Conservation (phyloP, 2,888 invertebrate species). For the Ochlodes sylvanus region DNA sequence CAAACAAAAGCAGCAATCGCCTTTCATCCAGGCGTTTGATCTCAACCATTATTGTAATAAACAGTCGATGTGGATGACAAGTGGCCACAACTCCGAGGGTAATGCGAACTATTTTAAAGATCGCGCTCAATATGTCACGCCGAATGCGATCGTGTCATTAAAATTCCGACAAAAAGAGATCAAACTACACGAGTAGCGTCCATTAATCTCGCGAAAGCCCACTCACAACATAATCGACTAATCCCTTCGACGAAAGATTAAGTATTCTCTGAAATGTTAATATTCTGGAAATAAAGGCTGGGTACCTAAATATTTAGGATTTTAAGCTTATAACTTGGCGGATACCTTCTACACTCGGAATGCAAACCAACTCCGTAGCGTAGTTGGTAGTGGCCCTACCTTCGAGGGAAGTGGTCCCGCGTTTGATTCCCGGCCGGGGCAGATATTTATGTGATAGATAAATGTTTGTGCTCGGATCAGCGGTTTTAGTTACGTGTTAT, state of each 20-base stretch:
- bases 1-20: not conserved
- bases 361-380: too few species aligned
- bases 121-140: constrained; percentile 18
- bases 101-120: constrained; percentile 12
- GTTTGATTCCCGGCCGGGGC: too few species aligned
- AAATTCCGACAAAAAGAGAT: constrained; percentile 30
- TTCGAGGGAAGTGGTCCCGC: too few species aligned
- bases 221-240: constrained; percentile 31
- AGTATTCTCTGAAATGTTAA: not conserved
- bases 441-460: too few species aligned
- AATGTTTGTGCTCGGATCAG: too few species aligned
- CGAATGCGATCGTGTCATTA: constrained; percentile 18
- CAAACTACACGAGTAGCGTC: constrained; percentile 12
- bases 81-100: not conserved
- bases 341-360: too few species aligned
- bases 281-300: not conserved
- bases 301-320: not conserved
- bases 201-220: constrained; percentile 24
- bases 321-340: too few species aligned
- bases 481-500: too few species aligned
- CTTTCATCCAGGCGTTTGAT: constrained; percentile 4
- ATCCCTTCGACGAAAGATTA: constrained; percentile 34
- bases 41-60: constrained; percentile 3
- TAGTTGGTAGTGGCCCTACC: too few species aligned
- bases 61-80: constrained; percentile 11